Base-by-base conservation (phyloP, 2,797 vertebrate genomes). In the Melanotaenia pygmaea region DNA sequence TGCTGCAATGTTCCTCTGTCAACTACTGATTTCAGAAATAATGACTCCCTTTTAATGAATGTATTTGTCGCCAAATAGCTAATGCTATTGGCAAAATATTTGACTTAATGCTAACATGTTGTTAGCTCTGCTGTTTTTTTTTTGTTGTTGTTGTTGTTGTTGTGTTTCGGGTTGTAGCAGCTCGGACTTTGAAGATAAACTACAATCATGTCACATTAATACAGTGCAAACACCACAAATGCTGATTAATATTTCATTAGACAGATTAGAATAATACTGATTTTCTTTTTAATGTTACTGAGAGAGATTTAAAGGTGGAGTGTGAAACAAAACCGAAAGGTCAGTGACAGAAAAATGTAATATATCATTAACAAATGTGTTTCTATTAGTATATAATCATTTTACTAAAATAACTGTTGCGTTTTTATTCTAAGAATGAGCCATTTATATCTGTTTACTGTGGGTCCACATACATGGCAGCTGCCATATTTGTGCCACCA, bases 21-120 rank as follows among this genome's bases (percentile, higher is more conserved):
- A 13, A 35, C 22, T 24, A 20, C 70, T 28, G 34, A 77, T 40
- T 62, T 28, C 28, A 62, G 20, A 30, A 51, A 73, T 67, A 58
- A 59, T 12, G 20, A n/a, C 8, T 12, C 35, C 38, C 45, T 67
- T 59, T 5, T 5, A 61, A 18, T 12, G 10, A 51, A 56, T 12
- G 16, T 50, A 20, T 51, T 40, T 14, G 45, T 45, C 40, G 63
- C 10, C n/a, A 50, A 37, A 34, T 32, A 35, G 40, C 30, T 63
- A 28, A 14, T 10, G 3, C 43, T 59, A 47, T 22, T 11, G 16
- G 37, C 50, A 30, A 57, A 45, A 16, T 22, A 28, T 12, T 14
- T n/a, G 37, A 28, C 58, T 63, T 57, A 4, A 59, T n/a, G 1
- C 14, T 11, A 26, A 59, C 34, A 35, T 35, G n/a, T 24, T 11